These are phyloP conservation scores for Halcyon badia DNA, from an alignment of 2,797 vertebrate species.

Conservation along the genomic window DNA sequence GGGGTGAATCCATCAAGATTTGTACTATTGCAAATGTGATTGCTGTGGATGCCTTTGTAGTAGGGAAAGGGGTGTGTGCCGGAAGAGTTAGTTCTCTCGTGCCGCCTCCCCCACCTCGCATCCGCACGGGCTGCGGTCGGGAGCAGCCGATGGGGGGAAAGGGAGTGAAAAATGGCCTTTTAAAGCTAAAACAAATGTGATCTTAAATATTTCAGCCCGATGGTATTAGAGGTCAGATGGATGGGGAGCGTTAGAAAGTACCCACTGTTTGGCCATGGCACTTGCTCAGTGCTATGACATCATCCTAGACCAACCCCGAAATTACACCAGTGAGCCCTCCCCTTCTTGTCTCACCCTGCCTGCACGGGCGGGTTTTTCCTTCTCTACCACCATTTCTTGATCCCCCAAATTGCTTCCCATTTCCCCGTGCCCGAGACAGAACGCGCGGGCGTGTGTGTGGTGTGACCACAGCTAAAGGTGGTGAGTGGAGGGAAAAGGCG, in stretches of 20 bases:
- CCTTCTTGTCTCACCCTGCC: conserved; percentile 70
- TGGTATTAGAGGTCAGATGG: conserved; percentile 80
- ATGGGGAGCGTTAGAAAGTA: conserved; percentile 68
- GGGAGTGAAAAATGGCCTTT: conserved; percentile 24
- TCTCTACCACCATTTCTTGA: conserved; percentile 67
- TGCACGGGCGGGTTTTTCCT: conserved; percentile 45
- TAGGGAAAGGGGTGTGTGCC: conserved; percentile 86
- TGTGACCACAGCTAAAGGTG: background rate
- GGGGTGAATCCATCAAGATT: conserved; percentile 76
- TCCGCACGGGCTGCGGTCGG: background rate
- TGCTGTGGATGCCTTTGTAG: conserved; percentile 87
- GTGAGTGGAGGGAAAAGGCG: background rate
- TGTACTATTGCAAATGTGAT: conserved; percentile 86
- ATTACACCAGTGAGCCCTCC: conserved; percentile 74
- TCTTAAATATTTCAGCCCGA: conserved; percentile 42
- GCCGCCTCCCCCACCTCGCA: conserved; percentile 74
- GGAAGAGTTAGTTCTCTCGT: conserved; percentile 80
- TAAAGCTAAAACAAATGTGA: conserved; percentile 43
- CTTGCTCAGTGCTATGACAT: conserved; percentile 83
- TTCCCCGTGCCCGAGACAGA: background rate
- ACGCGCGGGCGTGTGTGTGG: background rate
- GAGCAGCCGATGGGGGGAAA: background rate
- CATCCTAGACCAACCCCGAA: conserved; percentile 83
- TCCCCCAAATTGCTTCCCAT: background rate
- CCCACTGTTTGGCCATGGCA: conserved; percentile 73